Evolutionary conservation across 2,888 invertebrate species (phyloP), one percentile per base, ranked within the genome.

Genomic region (Nebria salina): DNA sequence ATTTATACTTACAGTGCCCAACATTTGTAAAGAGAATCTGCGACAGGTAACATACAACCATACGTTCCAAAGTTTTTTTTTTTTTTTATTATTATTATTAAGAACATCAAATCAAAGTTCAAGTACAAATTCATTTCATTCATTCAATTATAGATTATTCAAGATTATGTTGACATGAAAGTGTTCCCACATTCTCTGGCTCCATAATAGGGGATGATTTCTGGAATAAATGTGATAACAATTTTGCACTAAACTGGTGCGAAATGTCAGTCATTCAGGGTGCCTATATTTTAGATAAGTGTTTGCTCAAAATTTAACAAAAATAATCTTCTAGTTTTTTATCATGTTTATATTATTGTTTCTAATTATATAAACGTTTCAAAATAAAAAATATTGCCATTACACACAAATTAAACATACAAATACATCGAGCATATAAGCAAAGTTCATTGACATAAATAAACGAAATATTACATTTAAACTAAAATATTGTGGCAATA

Each of bases 141-240:
- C 15, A 72, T 74, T 66, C 74, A n/a, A n/a, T 41, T 76, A 20
- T 42, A 78, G 75, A 82, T 82, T 66, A 82, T 82, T 54, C 70
- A 95, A 84, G 97, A 97, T 89, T 97, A 94, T 86, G 92, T 94
- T 75, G 89, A 91, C 70, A 95, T 96, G 93, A 94, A 95, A 85
- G 91, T 97, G 83, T 97, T 97, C 88, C 97, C 97, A 1, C 91
- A 91, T 87, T 94, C 94, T 77, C 90, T 95, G 72, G 83, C 87
- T 85, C 86, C 85, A 73, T 86, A 85, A 85, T 66, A 70, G 13
- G 13, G 54, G 5, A 70, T 1, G 2, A 7, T 54, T 54, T 54
- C 13, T 54, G 54, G 54, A 54, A 54, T 7, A 76, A 11, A 72
- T 77, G 77, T 77, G 77, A 77, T 77, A 77, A 54, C 1, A 54